Evolutionary conservation across 2,888 invertebrate species (phyloP).

Genomic region (Lepidocyrtoides sp.): DNA sequence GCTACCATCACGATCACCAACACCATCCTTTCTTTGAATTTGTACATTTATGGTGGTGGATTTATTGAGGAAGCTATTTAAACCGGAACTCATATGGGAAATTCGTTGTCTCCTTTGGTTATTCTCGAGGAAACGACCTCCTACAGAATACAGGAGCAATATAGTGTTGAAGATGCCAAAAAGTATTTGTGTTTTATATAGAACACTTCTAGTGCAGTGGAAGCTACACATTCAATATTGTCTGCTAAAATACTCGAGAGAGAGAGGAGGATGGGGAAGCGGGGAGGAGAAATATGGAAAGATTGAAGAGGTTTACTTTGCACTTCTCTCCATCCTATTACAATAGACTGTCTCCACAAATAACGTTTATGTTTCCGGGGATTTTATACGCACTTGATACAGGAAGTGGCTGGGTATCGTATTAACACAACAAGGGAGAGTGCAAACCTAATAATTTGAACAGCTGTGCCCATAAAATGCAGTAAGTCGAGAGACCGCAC

Average conservation of each 20-base stretch:
- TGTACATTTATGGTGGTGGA: slow-evolving; percentile 14
- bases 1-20: background rate
- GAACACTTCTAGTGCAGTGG: background rate
- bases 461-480: no score
- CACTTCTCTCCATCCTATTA: background rate
- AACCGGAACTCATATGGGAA: slow-evolving; percentile 48
- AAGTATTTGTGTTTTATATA: background rate
- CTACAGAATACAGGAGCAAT: no score
- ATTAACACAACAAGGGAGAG: background rate
- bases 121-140: background rate
- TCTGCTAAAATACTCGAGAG: background rate
- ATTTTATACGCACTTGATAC: slow-evolving; percentile 17
- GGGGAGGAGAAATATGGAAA: background rate
- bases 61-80: slow-evolving; percentile 55
- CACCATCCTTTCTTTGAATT: slow-evolving; percentile 4
- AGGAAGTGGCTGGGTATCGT: background rate
- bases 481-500: background rate
- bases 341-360: background rate
- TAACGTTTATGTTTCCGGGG: slow-evolving; percentile 31
- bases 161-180: background rate
- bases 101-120: slow-evolving; percentile 36
- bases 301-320: slow-evolving; percentile 28
- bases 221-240: background rate
- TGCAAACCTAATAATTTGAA: no score
- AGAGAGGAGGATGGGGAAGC: no score